Conservation (phyloP, 2,113 vertebrate species). For the Triplophysa siluroides region DNA sequence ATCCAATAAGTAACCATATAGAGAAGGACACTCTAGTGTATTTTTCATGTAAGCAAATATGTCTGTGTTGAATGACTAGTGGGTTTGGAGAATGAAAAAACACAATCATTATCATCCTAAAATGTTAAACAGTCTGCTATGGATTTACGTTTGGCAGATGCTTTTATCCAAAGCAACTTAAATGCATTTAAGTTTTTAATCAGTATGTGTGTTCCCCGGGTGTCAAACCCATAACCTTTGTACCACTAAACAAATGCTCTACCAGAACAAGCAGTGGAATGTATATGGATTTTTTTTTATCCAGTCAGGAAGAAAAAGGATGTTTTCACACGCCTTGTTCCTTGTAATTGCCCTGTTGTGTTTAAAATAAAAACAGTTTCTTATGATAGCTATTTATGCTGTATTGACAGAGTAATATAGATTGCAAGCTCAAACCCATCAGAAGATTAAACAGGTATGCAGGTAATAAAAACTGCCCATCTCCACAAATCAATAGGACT, state of each 20-base stretch:
- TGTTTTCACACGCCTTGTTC: neutral
- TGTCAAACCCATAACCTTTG: too few species aligned
- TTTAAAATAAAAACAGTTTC: neutral
- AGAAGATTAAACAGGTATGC: conserved; percentile 45
- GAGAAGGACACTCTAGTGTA: conserved; percentile 16
- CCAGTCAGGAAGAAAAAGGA: neutral
- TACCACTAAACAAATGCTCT: too few species aligned
- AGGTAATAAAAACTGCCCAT: too few species aligned
- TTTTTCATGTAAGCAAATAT: conserved; percentile 26
- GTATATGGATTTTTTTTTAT: neutral
- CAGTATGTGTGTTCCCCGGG: too few species aligned
- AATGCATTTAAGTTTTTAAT: too few species aligned
- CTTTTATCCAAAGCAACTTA: too few species aligned
- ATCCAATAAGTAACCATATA: conserved; percentile 27
- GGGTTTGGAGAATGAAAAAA: too few species aligned
- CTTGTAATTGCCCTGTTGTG: neutral
- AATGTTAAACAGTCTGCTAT: too few species aligned
- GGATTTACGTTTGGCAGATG: too few species aligned
- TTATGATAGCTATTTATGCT: neutral
- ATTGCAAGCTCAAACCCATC: conserved; percentile 4
- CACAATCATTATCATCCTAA: too few species aligned
- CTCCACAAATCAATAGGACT: conserved; percentile 51
- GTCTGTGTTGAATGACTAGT: conserved; percentile 11
- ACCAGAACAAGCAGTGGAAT: neutral
- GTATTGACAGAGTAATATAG: conserved; percentile 5